Percentiles rank a stretch among this genome's conserved stretches.
phyloP scores from a whole-genome alignment of 2,797 vertebrate genomes.

The Molossus molossus region DNA sequence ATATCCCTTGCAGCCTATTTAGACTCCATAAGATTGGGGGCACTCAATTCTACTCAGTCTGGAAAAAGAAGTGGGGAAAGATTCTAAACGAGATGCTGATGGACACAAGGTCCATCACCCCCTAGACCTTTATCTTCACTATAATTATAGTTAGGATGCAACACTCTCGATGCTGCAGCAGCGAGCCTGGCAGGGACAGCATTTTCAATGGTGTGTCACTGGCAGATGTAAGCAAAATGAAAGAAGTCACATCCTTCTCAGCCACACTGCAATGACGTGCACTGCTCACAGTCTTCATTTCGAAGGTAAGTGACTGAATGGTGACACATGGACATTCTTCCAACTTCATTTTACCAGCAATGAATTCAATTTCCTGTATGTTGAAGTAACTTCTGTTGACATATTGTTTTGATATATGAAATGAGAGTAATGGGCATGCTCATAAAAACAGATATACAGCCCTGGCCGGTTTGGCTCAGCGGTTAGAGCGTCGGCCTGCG shows the following conservation, averaged over 20 bases:
- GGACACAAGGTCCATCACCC: background rate
- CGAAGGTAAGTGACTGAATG: constrained; percentile 20
- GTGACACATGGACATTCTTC: constrained; percentile 26
- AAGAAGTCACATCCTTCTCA: background rate
- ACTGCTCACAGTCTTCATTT: background rate
- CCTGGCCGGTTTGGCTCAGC: too few species aligned
- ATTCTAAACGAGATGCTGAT: background rate
- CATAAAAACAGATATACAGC: constrained; percentile 42
- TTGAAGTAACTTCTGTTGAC: constrained; percentile 65
- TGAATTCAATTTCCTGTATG: constrained; percentile 48
- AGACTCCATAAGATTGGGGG: background rate
- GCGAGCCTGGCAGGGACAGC: background rate
- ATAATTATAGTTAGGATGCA: background rate
- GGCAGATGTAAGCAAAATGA: background rate
- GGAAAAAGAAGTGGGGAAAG: accelerated
- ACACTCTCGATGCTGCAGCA: background rate
- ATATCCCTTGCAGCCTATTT: background rate
- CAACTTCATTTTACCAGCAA: constrained; percentile 12
- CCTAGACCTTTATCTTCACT: background rate
- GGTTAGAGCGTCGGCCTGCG: too few species aligned
- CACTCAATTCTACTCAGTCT: background rate
- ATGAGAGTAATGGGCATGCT: constrained; percentile 57
- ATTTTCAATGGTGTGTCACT: background rate
- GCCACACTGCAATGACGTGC: background rate
- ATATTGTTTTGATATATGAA: constrained; percentile 62